phyloP scores from a whole-genome alignment of 2,888 invertebrate species.

The Phorcus lineatus region DNA sequence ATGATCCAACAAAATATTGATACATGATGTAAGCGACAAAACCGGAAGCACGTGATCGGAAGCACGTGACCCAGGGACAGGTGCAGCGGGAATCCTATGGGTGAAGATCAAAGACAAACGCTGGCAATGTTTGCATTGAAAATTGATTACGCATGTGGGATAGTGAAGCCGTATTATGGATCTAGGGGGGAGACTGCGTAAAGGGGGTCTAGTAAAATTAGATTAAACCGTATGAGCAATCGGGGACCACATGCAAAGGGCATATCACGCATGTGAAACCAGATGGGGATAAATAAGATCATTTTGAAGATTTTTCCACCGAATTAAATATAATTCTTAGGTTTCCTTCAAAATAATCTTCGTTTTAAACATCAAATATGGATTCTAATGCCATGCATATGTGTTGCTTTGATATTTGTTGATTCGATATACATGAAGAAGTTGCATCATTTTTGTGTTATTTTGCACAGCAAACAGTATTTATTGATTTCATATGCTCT shows the following conservation, averaged over 20 bases:
- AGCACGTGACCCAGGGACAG: conserved; percentile 11
- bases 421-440: no score
- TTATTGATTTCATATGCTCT: no score
- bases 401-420: no score
- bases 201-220: not conserved
- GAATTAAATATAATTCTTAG: no score
- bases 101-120: not conserved
- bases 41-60: conserved; percentile 22
- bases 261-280: no score
- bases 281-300: no score
- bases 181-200: not conserved
- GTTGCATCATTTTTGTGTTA: no score
- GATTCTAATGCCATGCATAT: no score
- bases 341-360: no score
- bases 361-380: no score
- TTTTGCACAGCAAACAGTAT: no score
- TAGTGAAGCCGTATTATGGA: not conserved
- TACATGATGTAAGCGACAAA: conserved; percentile 15
- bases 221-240: not conserved
- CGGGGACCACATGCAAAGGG: not conserved
- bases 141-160: conserved; percentile 14
- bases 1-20: not conserved
- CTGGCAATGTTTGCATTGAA: not conserved
- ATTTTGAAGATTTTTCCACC: no score
- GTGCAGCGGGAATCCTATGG: not conserved